Evolutionary conservation across 2,888 invertebrate species (phyloP).

Genomic region (Epinotia demarniana): DNA sequence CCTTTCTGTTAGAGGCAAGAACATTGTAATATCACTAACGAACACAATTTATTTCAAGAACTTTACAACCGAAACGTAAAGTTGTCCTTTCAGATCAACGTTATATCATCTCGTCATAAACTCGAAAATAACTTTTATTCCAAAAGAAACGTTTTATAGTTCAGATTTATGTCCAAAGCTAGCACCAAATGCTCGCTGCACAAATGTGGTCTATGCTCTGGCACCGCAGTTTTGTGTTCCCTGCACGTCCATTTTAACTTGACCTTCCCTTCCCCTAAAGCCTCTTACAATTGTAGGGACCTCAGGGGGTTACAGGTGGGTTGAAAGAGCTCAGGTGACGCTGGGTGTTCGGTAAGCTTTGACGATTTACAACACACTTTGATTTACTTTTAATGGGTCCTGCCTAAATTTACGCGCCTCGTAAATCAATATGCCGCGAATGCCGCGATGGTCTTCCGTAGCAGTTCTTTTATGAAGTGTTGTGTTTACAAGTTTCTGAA

Average conservation of each 20-base stretch:
- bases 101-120: conserved; percentile 26
- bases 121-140: conserved; percentile 28
- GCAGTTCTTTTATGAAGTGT: conserved; percentile 46
- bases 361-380: conserved; percentile 57
- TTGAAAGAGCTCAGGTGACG: conserved; percentile 41
- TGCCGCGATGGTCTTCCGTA: conserved; percentile 34
- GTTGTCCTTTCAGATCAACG: background rate
- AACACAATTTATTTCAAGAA: background rate
- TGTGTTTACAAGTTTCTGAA: conserved; percentile 31
- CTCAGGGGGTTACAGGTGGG: background rate
- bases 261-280: background rate
- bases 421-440: conserved; percentile 47
- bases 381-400: conserved; percentile 54
- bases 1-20: too few relatives aligned
- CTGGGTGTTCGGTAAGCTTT: conserved; percentile 51
- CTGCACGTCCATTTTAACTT: background rate
- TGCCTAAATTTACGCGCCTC: conserved; percentile 44
- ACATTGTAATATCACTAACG: background rate
- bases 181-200: conserved; percentile 36
- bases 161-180: conserved; percentile 29
- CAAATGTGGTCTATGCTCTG: conserved; percentile 34
- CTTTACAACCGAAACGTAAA: background rate
- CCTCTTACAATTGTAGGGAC: background rate
- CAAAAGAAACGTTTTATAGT: conserved; percentile 39
- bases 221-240: conserved; percentile 30